These are phyloP conservation scores for Chelonoidis abingdonii DNA, from an alignment of 2,113 vertebrate species.

Conservation along the genomic window DNA sequence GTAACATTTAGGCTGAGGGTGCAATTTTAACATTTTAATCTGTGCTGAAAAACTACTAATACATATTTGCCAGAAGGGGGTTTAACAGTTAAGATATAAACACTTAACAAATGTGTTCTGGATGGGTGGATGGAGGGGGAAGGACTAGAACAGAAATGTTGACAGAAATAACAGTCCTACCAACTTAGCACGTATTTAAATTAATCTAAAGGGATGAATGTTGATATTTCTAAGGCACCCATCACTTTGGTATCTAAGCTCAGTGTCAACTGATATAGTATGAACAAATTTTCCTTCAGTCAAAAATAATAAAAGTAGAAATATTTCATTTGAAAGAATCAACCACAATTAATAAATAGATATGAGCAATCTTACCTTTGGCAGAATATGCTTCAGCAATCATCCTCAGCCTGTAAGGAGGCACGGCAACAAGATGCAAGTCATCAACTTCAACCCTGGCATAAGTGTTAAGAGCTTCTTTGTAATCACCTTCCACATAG, in stretches of 20 bases:
- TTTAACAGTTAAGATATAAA: neutral
- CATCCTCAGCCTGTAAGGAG: constrained; percentile 92
- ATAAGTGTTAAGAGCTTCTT: constrained; percentile 89
- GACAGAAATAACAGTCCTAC: neutral
- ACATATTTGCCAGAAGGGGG: neutral
- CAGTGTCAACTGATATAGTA: neutral
- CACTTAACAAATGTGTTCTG: neutral
- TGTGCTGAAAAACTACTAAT: neutral
- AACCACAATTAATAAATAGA: neutral
- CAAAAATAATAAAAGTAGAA: neutral
- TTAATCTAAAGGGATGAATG: neutral
- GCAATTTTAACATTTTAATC: neutral
- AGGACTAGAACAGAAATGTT: neutral
- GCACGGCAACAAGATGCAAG: constrained; percentile 86
- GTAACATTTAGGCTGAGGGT: neutral
- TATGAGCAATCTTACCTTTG: constrained; percentile 84
- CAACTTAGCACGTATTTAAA: neutral
- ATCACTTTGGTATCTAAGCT: neutral
- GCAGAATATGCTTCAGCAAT: constrained; percentile 95
- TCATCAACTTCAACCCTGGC: constrained; percentile 89
- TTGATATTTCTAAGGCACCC: neutral
- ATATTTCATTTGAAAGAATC: neutral
- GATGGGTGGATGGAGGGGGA: neutral
- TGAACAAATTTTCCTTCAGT: neutral
- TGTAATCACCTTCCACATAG: constrained; percentile 94